Evolutionary conservation across 2,888 invertebrate genomes (phyloP), one percentile per base, ranked within the genome.

Genomic region (Pterobdella sp.): DNA sequence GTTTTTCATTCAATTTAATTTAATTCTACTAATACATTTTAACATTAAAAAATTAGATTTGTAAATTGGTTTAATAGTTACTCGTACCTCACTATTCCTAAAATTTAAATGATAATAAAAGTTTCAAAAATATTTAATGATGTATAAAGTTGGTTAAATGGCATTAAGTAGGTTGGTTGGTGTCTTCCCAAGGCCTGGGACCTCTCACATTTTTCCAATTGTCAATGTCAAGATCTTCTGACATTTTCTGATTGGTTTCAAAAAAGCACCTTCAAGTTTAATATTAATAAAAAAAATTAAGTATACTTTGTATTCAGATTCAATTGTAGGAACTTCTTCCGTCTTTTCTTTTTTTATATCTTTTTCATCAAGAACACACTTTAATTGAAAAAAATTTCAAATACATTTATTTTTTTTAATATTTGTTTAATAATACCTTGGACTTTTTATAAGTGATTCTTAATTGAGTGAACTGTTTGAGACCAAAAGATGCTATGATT

Each of bases 401-500:
- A 14, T 22, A 56, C 7, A 56, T 56, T 18, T 56, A 14, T 4
- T 26, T 18, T 56, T 56, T 56, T 56, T 18, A 56, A 56, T 14
- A 56, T 56, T 4, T 56, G 60, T 18, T n/a, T 26, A 14, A 7
- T n/a, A n/a, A n/a, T n/a, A n/a, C n/a, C n/a, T n/a, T n/a, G n/a
- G n/a, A n/a, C n/a, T n/a, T 56, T 22, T 22, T 56, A 26, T 56
- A 56, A n/a, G n/a, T 4, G 7, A 56, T 56, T 56, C 60, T 56
- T 56, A 56, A 22, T 56, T 56, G 10, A 18, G 60, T 56, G 60
- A 56, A 56, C n/a, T 56, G 4, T 26, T 56, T 56, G 4, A 56
- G 60, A 14, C 60, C 60, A 14, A 56, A 56, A 56, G 60, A 56
- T 3, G 60, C 60, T 56, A 26, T 56, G 7, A 56, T 56, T n/a